These are phyloP conservation scores for Tiliqua scincoides DNA, from an alignment of 2,113 vertebrate genomes.

Conservation along the genomic window DNA sequence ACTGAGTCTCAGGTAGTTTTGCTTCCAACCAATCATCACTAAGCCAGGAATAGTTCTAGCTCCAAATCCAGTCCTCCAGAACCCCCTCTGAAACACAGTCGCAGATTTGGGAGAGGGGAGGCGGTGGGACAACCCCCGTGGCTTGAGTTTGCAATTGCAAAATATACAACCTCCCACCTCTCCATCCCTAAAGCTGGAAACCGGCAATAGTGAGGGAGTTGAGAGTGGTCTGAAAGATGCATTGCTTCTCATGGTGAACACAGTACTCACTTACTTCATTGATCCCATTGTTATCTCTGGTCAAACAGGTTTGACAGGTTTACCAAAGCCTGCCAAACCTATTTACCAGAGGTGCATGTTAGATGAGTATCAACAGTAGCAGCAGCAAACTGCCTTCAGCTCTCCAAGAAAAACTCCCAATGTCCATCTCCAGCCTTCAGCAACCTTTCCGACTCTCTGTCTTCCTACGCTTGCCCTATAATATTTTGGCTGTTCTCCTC, in stretches of 20 bases:
- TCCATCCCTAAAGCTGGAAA: conserved; percentile 16
- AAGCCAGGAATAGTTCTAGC: neutral
- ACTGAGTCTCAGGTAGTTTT: neutral
- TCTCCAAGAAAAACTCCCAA: neutral
- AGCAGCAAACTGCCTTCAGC: neutral
- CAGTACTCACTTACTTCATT: no score
- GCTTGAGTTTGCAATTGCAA: neutral
- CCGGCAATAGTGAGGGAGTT: neutral
- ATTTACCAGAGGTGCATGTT: neutral
- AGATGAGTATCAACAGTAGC: neutral
- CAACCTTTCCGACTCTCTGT: neutral
- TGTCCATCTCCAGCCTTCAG: neutral
- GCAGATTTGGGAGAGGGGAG: neutral
- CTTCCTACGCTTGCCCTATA: neutral
- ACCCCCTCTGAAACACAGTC: neutral
- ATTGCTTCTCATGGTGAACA: neutral
- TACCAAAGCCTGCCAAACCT: neutral
- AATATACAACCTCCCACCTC: neutral
- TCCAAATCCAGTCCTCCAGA: neutral
- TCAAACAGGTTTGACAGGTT: neutral
- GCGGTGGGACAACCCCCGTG: neutral
- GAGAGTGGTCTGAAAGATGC: neutral
- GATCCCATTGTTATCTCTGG: neutral
- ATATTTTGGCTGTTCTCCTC: neutral
- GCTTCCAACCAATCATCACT: neutral